phyloP scores from a whole-genome alignment of 2,113 vertebrate genomes.

The Triplophysa tibetana region DNA sequence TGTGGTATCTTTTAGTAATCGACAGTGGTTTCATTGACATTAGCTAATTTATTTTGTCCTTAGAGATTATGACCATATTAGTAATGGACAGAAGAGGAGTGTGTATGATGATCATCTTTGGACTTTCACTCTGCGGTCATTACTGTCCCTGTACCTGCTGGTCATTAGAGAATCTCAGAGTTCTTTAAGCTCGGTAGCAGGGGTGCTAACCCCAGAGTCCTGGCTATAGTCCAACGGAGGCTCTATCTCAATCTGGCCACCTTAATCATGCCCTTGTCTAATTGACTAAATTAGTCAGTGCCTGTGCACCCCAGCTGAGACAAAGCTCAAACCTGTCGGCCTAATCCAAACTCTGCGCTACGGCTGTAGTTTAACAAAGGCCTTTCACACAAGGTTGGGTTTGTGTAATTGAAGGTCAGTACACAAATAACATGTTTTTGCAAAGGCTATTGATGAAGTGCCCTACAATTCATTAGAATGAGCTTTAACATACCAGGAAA shows the following conservation, averaged over 20 bases:
- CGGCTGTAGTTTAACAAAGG: constrained; percentile 42
- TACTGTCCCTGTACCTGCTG: constrained; percentile 59
- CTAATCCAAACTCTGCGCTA: constrained; percentile 50
- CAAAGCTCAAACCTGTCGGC: constrained; percentile 66
- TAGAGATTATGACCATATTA: neutral
- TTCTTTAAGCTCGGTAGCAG: constrained; percentile 63
- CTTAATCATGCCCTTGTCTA: constrained; percentile 76
- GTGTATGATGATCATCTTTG: neutral
- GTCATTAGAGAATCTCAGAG: constrained; percentile 53
- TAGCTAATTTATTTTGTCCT: neutral
- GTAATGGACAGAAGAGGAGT: neutral
- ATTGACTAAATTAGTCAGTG: constrained; percentile 76
- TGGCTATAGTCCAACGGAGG: constrained; percentile 71
- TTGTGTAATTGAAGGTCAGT: constrained; percentile 51
- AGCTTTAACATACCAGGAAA: constrained; percentile 6
- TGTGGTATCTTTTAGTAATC: too few species aligned
- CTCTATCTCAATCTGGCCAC: constrained; percentile 75
- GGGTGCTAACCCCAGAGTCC: constrained; percentile 73
- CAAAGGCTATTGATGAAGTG: constrained; percentile 29
- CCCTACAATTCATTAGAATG: constrained; percentile 28
- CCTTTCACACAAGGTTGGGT: constrained; percentile 42
- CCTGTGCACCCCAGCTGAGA: constrained; percentile 64
- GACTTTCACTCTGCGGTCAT: constrained; percentile 59
- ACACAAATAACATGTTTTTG: constrained; percentile 39
- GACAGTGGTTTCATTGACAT: neutral